Conservation (phyloP, 1,140 invertebrate species). For the Papilio machaon region DNA sequence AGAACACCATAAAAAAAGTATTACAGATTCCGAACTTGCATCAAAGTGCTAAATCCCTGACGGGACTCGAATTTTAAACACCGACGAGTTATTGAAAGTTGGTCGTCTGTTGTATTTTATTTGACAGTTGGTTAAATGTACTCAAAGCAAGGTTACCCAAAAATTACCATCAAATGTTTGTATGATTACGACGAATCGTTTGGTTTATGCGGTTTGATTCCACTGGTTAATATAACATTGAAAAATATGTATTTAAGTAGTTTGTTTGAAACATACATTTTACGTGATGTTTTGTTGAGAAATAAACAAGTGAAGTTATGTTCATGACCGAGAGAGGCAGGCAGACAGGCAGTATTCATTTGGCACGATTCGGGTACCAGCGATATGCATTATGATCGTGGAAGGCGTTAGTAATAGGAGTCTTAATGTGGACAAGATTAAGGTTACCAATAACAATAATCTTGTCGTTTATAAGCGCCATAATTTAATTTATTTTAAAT, state of each 20-base stretch:
- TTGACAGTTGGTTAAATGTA: conserved; percentile 49
- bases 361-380: background rate
- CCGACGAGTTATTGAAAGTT: conserved; percentile 66
- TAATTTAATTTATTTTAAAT: background rate
- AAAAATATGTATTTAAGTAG: background rate
- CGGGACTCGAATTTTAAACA: conserved; percentile 72
- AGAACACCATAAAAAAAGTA: conserved; percentile 59
- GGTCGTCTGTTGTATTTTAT: conserved; percentile 49
- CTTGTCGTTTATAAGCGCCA: background rate
- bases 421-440: background rate
- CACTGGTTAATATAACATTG: background rate
- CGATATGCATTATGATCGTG: background rate
- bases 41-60: conserved; percentile 74
- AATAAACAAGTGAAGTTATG: background rate
- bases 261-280: background rate
- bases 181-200: background rate
- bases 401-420: background rate
- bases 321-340: background rate
- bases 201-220: background rate
- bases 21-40: conserved; percentile 70
- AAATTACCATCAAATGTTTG: conserved; percentile 32
- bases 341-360: background rate
- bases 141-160: conserved; percentile 27
- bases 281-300: background rate
- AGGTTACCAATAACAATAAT: background rate